These are phyloP conservation scores for Drosophila formosana DNA, from an alignment of 2,888 invertebrate species.

Conservation along the genomic window DNA sequence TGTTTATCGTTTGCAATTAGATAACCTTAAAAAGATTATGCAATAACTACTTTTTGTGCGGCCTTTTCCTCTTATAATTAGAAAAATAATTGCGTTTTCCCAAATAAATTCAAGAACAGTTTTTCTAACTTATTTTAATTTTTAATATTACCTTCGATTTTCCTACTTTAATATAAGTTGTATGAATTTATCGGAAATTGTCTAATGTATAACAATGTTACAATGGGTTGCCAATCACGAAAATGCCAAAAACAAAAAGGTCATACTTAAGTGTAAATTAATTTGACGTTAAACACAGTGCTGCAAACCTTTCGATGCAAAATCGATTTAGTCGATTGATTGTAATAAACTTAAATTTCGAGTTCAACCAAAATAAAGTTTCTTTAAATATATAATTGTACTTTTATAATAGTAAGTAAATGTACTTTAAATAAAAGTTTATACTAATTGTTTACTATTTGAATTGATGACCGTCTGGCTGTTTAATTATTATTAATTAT, in stretches of 20 bases:
- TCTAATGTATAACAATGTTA: constrained; percentile 38
- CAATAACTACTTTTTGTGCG: constrained; percentile 56
- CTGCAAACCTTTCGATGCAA: neutral
- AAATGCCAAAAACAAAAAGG: constrained; percentile 19
- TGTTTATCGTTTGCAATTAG: constrained; percentile 18
- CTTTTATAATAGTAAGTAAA: no score
- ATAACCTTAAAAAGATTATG: constrained; percentile 83
- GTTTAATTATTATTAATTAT: no score
- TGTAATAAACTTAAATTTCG: neutral
- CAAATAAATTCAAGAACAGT: neutral
- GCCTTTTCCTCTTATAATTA: neutral
- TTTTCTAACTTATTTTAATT: neutral
- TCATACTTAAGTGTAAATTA: no score
- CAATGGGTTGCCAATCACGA: constrained; percentile 2
- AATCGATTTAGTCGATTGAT: neutral
- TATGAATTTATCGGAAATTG: constrained; percentile 49
- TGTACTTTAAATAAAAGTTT: neutral
- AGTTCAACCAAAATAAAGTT: no score
- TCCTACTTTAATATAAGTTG: constrained; percentile 38
- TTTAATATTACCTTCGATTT: constrained; percentile 56
- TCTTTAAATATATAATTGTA: no score
- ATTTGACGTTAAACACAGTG: constrained; percentile 3
- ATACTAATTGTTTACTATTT: no score
- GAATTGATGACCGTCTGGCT: no score
- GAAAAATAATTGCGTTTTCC: neutral